Base-by-base conservation (phyloP, 2,113 vertebrate species). In the Nibea albiflora region DNA sequence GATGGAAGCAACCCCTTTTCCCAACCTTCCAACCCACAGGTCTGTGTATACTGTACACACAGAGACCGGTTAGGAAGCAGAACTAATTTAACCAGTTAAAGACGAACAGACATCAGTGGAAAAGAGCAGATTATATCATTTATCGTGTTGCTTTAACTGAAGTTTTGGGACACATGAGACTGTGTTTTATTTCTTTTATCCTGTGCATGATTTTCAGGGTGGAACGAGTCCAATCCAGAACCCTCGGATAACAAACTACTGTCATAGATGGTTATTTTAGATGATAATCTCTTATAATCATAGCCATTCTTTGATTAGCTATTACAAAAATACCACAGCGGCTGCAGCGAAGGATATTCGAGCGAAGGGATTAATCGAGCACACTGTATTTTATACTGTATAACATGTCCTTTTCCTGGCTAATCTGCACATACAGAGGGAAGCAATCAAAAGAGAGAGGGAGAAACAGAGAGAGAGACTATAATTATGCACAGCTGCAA, bases 341-440 rank as follows among this genome's bases (percentile, higher is more conserved):
- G 14, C 28, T 26, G 0, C 53, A 8, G 61, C 5, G 28, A 44
- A 2, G 42, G 26, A 66, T 78, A 46, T 62, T 12, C 19, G 49
- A 85, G 73, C 44, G 47, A 68, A 22, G 26, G 63, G 63, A 88
- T 81, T 76, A 78, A 70, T 57, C 17, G 22, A 80, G 73, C 53
- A 12, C 39, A 70, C 72, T 77, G 81, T 76, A 89, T 78, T 72
- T 77, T 69, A 49, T 73, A 81, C 80, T 78, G 93, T 95, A 95
- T 94, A 94, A 89, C 69, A 52, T 96, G 95, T 96, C 93, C 94
- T 95, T 94, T 95, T 95, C 94, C 92, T 93, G 95, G 94, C 95
- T 96, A 96, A 96, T 95, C 96, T 96, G 95, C 90, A 91, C 94
- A 91, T 95, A 95, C 89, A 92, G 90, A 80, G 93, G 95, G 92